These are phyloP conservation scores for Lepidocyrtoides sp. DNA, from an alignment of 2,888 invertebrate species.

Conservation along the genomic window DNA sequence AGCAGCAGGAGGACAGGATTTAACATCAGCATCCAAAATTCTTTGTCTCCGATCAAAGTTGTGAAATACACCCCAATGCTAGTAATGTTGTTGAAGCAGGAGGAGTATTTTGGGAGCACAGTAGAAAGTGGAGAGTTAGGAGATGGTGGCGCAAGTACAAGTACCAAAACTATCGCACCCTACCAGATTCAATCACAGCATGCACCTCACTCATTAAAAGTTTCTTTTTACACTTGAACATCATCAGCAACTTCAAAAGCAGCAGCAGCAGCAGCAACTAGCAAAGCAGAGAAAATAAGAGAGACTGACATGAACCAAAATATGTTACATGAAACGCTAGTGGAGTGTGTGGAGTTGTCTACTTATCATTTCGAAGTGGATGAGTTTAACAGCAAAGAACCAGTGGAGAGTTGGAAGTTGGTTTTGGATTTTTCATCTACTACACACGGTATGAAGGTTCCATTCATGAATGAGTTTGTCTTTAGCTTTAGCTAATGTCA, in stretches of 20 bases:
- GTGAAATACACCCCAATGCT: neutral
- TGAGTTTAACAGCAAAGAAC: neutral
- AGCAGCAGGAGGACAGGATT: constrained; percentile 50
- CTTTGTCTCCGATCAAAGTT: constrained; percentile 76
- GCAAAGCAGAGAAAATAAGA: neutral
- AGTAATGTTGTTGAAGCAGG: neutral
- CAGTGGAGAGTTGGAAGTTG: neutral
- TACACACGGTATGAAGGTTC: neutral
- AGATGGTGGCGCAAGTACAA: neutral
- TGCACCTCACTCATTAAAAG: constrained; percentile 67
- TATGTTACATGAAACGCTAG: constrained; percentile 14
- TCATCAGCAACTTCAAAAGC: neutral
- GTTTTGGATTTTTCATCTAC: constrained; percentile 10
- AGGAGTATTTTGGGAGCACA: too few species aligned
- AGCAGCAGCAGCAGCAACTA: constrained; percentile 3
- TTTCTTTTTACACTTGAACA: constrained; percentile 44
- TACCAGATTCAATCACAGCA: constrained; percentile 58
- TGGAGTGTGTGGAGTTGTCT: neutral
- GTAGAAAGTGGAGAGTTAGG: neutral
- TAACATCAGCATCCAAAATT: constrained; percentile 24
- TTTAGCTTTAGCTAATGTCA: neutral
- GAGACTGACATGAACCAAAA: neutral
- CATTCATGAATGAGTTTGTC: constrained; percentile 2
- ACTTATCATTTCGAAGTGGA: neutral
- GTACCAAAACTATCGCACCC: neutral